Evolutionary conservation across 2,888 invertebrate genomes (phyloP).

Genomic region (Phortica okadai): DNA sequence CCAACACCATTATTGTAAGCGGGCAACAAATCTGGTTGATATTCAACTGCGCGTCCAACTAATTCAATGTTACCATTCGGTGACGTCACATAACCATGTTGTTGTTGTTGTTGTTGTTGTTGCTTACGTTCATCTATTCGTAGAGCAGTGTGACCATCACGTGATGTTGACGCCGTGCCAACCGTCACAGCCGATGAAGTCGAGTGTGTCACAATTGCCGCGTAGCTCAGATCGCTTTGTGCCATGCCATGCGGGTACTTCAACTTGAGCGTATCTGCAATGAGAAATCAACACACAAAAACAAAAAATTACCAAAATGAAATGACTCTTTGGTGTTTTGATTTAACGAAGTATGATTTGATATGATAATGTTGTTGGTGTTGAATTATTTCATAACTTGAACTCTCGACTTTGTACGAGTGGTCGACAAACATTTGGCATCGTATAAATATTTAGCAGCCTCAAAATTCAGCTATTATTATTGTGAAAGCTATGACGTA

Average conservation of each 20-base stretch:
- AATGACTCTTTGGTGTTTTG: background rate
- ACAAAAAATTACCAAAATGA: background rate
- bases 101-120: background rate
- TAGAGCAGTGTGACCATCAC: background rate
- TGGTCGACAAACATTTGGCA: background rate
- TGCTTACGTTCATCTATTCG: background rate
- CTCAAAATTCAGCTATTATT: background rate
- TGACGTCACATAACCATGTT: background rate
- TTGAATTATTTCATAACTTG: too few species aligned
- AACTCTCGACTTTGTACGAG: background rate
- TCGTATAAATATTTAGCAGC: background rate
- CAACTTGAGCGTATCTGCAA: slow-evolving; percentile 45
- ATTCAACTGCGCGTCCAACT: slow-evolving; percentile 33
- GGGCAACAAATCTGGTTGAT: slow-evolving; percentile 44
- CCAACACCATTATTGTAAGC: slow-evolving; percentile 16
- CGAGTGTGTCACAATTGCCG: slow-evolving; percentile 21
- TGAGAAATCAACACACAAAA: background rate
- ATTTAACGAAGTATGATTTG: too few species aligned
- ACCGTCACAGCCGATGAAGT: slow-evolving; percentile 5
- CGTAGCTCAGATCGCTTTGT: slow-evolving; percentile 23
- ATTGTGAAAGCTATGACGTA: background rate
- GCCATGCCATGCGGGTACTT: slow-evolving; percentile 27
- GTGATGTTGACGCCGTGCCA: background rate
- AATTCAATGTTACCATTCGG: background rate
- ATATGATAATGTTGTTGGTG: too few species aligned